phyloP scores from a whole-genome alignment of 2,113 vertebrate genomes.

The Zosterops pallidus region DNA sequence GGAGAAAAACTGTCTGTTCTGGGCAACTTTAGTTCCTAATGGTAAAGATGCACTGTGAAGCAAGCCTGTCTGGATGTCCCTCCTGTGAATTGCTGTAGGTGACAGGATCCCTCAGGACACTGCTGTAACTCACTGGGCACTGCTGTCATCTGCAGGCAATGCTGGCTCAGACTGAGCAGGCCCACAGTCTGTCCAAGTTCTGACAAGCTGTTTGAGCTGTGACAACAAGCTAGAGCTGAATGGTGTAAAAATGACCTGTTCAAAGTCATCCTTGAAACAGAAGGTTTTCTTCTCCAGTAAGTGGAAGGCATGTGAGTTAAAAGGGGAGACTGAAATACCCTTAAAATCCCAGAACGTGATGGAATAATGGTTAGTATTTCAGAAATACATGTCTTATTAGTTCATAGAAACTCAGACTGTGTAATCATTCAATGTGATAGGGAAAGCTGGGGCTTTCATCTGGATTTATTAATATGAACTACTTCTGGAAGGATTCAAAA shows the following conservation, averaged over 20 bases:
- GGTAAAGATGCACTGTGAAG: not conserved
- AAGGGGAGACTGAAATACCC: not conserved
- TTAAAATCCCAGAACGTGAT: not conserved
- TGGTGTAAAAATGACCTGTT: not conserved
- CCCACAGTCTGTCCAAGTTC: accelerated
- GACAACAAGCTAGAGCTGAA: accelerated
- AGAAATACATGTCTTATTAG: not conserved
- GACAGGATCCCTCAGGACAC: not conserved
- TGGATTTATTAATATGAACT: conserved; percentile 1
- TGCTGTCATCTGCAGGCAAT: conserved; percentile 15
- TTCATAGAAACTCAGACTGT: not conserved
- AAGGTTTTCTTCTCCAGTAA: not conserved
- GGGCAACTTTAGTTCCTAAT: not conserved
- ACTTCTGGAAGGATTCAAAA: not conserved
- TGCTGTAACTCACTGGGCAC: not conserved
- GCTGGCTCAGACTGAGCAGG: not conserved
- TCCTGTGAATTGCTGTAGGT: not conserved
- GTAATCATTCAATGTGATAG: not conserved
- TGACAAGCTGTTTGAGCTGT: not conserved
- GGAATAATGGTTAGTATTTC: not conserved
- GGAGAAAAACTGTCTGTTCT: not conserved
- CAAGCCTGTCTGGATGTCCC: not conserved
- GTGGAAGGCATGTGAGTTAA: not conserved
- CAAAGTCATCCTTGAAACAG: not conserved
- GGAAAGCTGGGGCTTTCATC: not conserved